Percentiles rank a stretch among this genome's conserved stretches.
Conservation (phyloP, 2,797 vertebrate species). For the Anableps anableps region DNA sequence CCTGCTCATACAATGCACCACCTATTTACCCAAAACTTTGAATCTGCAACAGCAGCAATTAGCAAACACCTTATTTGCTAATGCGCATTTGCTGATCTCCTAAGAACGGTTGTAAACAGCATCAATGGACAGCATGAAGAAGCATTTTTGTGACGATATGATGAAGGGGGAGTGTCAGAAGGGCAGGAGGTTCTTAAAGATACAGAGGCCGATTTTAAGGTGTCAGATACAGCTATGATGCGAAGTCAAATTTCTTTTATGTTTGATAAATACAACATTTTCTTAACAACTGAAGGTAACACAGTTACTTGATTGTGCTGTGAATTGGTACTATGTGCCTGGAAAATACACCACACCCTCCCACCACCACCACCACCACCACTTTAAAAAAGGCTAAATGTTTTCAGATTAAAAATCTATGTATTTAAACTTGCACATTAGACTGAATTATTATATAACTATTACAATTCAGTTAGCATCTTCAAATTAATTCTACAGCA, state of each 20-base stretch:
- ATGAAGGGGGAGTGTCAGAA: not conserved
- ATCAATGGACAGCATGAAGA: not conserved
- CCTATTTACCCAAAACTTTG: no score
- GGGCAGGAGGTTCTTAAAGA: not conserved
- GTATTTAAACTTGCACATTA: not conserved
- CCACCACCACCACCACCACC: not conserved
- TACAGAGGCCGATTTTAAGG: not conserved
- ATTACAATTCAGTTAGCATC: not conserved
- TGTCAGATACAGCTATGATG: not conserved
- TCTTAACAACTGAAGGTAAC: not conserved
- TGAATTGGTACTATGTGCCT: no score
- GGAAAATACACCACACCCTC: no score
- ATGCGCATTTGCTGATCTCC: no score
- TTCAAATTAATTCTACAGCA: not conserved
- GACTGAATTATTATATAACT: not conserved
- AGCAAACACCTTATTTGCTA: no score
- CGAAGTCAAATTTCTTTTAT: not conserved
- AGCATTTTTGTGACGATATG: not conserved
- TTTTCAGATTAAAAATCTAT: not conserved
- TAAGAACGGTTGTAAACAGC: not conserved
- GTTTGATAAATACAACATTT: not conserved
- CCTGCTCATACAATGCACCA: no score
- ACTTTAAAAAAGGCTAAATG: not conserved
- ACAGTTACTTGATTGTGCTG: no score
- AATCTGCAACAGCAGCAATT: no score